phyloP scores from a whole-genome alignment of 2,797 vertebrate species.

The Gymnocypris eckloni region DNA sequence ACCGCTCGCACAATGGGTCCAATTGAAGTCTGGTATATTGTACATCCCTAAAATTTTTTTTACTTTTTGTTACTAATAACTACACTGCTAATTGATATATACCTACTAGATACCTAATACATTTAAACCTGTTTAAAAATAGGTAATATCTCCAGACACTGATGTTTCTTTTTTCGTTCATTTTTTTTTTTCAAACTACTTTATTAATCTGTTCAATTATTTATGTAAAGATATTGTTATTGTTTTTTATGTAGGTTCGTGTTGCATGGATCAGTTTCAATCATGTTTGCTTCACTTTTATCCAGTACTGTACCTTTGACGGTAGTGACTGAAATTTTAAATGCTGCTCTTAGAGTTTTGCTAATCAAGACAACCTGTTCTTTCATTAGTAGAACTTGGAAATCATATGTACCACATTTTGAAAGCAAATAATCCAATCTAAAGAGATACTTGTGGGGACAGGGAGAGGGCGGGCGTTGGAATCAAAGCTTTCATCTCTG shows the following conservation, averaged over 20 bases:
- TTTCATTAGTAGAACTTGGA: neutral
- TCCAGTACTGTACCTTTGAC: too few relatives aligned
- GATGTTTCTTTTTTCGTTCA: neutral
- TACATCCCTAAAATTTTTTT: too few relatives aligned
- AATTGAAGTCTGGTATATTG: too few relatives aligned
- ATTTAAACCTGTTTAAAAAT: neutral
- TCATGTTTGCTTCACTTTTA: neutral
- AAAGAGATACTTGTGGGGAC: slow-evolving; percentile 5
- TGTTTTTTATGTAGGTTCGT: neutral
- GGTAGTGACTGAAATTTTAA: neutral
- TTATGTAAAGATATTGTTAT: neutral
- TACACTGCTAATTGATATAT: neutral
- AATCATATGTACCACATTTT: slow-evolving; percentile 5
- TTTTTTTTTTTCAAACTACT: neutral
- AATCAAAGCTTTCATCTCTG: slow-evolving; percentile 15
- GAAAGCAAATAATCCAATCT: neutral
- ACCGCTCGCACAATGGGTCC: too few relatives aligned
- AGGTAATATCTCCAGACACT: neutral
- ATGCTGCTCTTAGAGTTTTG: neutral
- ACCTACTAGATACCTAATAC: neutral
- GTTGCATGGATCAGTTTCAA: neutral
- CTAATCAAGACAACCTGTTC: neutral
- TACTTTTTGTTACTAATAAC: neutral
- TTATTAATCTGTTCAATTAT: neutral
- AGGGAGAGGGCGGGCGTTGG: neutral